A percentile compares a stretch with the other conserved stretches of the same genome.
Conservation (phyloP, 1,140 invertebrate species). For the Hypsibius dujardini region DNA sequence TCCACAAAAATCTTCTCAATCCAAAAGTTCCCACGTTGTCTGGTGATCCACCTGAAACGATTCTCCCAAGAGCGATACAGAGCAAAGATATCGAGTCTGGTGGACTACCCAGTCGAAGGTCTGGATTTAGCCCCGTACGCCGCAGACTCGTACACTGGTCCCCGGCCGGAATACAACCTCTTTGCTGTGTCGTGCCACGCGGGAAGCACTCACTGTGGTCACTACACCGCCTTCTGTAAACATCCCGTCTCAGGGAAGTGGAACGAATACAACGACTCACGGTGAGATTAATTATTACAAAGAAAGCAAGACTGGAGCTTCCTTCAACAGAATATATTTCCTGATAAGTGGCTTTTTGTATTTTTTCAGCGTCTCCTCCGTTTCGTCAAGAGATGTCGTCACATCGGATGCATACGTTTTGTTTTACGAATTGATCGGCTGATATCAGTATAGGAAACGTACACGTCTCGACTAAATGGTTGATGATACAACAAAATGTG, state of each 20-base stretch:
- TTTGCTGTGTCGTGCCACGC: constrained; percentile 81
- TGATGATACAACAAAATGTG: no score
- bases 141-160: constrained; percentile 29
- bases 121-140: constrained; percentile 67
- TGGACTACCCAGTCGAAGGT: constrained; percentile 64
- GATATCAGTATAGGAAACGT: not conserved
- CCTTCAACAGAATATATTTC: not conserved
- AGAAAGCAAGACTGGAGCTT: not conserved
- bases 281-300: constrained; percentile 35
- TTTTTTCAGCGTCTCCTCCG: constrained; percentile 40
- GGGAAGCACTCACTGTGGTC: constrained; percentile 75
- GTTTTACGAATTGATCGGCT: constrained; percentile 56
- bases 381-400: constrained; percentile 41
- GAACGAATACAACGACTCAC: constrained; percentile 82
- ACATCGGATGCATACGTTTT: constrained; percentile 76
- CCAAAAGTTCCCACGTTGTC: constrained; percentile 74
- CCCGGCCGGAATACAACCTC: constrained; percentile 47
- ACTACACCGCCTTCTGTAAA: constrained; percentile 82
- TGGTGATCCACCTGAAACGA: constrained; percentile 65
- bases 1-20: constrained; percentile 83
- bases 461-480: no score
- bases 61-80: constrained; percentile 74
- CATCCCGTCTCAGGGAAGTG: constrained; percentile 68
- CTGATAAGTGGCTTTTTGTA: not conserved
- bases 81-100: constrained; percentile 55